These are phyloP conservation scores for Lordiphosa andalusiaca DNA, from an alignment of 2,888 invertebrate genomes.

Conservation along the genomic window DNA sequence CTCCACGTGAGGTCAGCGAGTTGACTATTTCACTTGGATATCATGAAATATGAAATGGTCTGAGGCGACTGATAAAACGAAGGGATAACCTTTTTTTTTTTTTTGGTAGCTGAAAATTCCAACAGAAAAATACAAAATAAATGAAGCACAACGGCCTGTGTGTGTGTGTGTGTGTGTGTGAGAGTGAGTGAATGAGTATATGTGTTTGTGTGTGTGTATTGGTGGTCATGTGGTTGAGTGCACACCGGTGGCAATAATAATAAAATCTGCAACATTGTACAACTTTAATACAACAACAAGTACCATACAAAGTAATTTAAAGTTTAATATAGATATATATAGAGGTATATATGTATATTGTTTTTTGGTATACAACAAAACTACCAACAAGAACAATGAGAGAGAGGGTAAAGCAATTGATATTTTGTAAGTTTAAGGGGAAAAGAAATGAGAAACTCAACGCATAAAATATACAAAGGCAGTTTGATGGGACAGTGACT, in stretches of 20 bases:
- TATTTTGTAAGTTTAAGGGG: no score
- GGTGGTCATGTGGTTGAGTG: conserved; percentile 44
- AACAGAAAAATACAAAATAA: conserved; percentile 29
- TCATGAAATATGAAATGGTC: conserved; percentile 22
- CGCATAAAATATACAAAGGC: no score
- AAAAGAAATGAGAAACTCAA: no score
- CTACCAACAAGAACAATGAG: conserved; percentile 55
- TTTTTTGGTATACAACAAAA: conserved; percentile 46
- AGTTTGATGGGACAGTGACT: no score
- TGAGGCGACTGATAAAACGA: conserved; percentile 10
- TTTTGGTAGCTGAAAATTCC: not conserved
- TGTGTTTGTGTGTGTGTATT: conserved; percentile 3
- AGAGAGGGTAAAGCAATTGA: conserved; percentile 12
- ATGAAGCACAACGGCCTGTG: conserved; percentile 20
- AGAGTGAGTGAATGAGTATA: conserved; percentile 12
- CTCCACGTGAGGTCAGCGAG: conserved; percentile 56
- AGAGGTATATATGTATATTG: conserved; percentile 28
- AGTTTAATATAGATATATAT: conserved; percentile 41
- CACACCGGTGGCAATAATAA: conserved; percentile 58
- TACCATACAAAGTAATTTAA: conserved; percentile 28
- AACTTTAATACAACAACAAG: conserved; percentile 60
- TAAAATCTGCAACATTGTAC: conserved; percentile 53
- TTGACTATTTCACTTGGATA: conserved; percentile 7
- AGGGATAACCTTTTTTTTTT: conserved; percentile 11
- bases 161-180: conserved; percentile 19